Base-by-base conservation (phyloP, 2,888 invertebrate genomes). In the Scelioninae gen. 1 region DNA sequence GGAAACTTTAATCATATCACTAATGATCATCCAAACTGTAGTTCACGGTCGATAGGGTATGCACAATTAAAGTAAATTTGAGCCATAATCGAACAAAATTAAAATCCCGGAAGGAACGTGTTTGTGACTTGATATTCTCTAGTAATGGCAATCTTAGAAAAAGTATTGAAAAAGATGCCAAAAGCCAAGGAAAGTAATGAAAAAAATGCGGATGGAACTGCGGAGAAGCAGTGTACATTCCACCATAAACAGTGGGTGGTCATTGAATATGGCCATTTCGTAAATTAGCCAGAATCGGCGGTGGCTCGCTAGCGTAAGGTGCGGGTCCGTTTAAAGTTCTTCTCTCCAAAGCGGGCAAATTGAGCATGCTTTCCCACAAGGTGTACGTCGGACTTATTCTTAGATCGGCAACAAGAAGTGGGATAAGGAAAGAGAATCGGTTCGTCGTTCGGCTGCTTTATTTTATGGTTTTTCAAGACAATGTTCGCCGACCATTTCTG, bases 401-500 rank as follows among this genome's bases (percentile, higher is more conserved):
- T 38, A 38, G 65, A 69, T 47, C 56, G 43, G 55, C 29, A 58
- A 40, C 53, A 58, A 53, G 47, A 55, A 62, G 63, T 45, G 51
- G 56, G 53, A 77, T 38, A 63, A 76, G 56, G 38, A 78, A 66
- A 49, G 75, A 71, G 78, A 83, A 79, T 79, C 76, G 60, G 65
- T 56, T 78, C 62, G 78, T 75, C 78, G 77, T 74, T 31, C 76
- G 83, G 86, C 83, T 91, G 89, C 89, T 92, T 92, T 91, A 92
- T 92, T 91, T 92, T 91, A 91, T 91, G 91, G 90, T 90, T 90
- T 91, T 91, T 90, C 91, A 86, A 90, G 90, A 91, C 92, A 92
- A 90, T 91, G 91, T 92, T 90, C 88, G 84, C 85, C 85, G 87
- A 84, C 86, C 87, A 86, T 89, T 89, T 89, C 87, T 86, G 88